phyloP scores from a whole-genome alignment of 2,113 vertebrate species.

The Machaerirhynchus nigripectus region DNA sequence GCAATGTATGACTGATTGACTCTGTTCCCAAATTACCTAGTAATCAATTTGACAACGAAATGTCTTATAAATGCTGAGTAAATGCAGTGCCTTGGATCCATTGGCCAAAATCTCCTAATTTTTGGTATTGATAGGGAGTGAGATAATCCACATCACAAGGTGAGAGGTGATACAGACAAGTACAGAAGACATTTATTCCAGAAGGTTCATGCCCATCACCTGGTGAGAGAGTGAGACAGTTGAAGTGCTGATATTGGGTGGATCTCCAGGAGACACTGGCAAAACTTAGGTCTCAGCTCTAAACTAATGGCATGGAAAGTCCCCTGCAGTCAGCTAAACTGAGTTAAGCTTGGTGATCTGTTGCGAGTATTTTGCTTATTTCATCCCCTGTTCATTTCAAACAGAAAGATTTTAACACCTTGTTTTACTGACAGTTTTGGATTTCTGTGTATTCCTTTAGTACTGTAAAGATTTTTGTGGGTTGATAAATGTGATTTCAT shows the following conservation, averaged over 20 bases:
- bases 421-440: neutral
- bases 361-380: neutral
- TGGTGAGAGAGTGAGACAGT: neutral
- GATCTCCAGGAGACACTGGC: neutral
- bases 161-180: fast-evolving
- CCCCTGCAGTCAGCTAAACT: neutral
- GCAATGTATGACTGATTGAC: neutral
- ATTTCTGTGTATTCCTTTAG: neutral
- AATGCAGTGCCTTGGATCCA: neutral
- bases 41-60: neutral
- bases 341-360: neutral
- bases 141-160: neutral
- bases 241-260: neutral
- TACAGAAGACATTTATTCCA: neutral
- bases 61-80: neutral
- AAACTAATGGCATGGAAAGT: neutral
- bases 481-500: neutral
- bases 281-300: neutral
- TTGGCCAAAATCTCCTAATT: neutral
- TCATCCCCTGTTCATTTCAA: neutral
- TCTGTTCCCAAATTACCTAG: neutral
- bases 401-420: neutral
- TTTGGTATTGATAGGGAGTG: neutral
- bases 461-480: neutral
- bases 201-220: neutral